phyloP scores from a whole-genome alignment of 2,113 vertebrate genomes.

The Cromileptes altivelis region DNA sequence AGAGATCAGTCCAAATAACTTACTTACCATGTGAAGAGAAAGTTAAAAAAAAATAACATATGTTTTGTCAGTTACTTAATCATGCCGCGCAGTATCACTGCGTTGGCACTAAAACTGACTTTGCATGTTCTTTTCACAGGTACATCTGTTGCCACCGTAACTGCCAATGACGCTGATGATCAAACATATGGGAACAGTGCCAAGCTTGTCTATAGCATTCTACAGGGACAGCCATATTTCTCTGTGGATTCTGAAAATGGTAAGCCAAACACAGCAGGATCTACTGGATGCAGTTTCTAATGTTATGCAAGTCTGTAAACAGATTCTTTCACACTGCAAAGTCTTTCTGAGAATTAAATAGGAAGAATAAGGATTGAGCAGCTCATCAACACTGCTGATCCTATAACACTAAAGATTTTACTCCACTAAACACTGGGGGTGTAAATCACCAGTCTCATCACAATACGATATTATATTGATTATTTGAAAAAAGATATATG shows the following conservation, averaged over 20 bases:
- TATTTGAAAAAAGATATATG: too few relatives aligned
- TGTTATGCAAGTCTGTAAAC: constrained; percentile 11
- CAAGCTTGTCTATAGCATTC: constrained; percentile 96
- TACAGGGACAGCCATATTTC: constrained; percentile 98
- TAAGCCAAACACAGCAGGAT: constrained; percentile 69
- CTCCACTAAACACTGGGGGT: background rate
- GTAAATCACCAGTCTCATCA: too few relatives aligned
- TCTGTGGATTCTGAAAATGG: constrained; percentile 97
- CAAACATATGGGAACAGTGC: constrained; percentile 97
- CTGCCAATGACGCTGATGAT: constrained; percentile 95
- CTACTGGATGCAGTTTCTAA: background rate
- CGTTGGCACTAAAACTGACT: constrained; percentile 21
- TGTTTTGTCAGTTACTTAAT: constrained; percentile 1
- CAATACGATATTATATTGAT: too few relatives aligned
- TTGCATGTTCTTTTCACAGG: constrained; percentile 82
- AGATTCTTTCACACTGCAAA: background rate
- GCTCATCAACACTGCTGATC: background rate
- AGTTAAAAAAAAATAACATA: constrained; percentile 3
- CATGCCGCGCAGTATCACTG: background rate
- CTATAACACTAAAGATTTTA: background rate
- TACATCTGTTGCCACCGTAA: constrained; percentile 94
- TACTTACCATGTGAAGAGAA: background rate
- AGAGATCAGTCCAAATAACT: constrained; percentile 5
- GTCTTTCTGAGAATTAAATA: background rate
- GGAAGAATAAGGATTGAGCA: background rate